Conservation (phyloP, 2,888 invertebrate genomes). For the Mechanitis mazaeus region DNA sequence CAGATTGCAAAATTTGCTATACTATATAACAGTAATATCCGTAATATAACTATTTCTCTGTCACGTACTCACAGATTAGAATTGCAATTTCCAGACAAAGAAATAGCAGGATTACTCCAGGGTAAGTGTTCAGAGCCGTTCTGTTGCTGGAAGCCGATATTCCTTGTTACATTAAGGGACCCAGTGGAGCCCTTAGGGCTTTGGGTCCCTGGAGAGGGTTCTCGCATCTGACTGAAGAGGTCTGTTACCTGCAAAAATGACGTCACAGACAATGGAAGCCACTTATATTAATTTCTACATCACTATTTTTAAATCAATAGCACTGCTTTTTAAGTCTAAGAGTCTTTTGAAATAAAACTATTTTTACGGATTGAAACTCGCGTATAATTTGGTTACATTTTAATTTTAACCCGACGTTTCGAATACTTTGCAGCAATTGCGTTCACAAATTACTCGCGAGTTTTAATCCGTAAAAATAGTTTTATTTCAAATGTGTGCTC, state of each 20-base stretch:
- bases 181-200: slow-evolving; percentile 55
- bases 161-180: slow-evolving; percentile 57
- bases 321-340: no score
- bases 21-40: background rate
- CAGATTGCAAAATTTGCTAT: background rate
- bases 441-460: no score
- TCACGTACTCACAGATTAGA: slow-evolving; percentile 53
- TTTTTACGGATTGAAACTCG: no score
- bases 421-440: no score
- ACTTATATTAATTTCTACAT: no score
- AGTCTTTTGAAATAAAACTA: no score
- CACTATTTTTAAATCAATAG: no score
- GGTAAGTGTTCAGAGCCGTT: slow-evolving; percentile 67
- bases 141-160: slow-evolving; percentile 64
- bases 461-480: no score
- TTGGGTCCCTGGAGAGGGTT: slow-evolving; percentile 66
- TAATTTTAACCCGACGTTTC: no score
- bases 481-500: no score
- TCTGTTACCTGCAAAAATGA: slow-evolving; percentile 80
- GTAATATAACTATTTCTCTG: background rate
- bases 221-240: slow-evolving; percentile 83
- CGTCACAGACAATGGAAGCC: no score
- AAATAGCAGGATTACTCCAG: slow-evolving; percentile 56
- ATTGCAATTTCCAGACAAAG: slow-evolving; percentile 55
- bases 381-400: no score